These are phyloP conservation scores for Zophobas atratus DNA, from an alignment of 1,140 invertebrate species.

Conservation along the genomic window DNA sequence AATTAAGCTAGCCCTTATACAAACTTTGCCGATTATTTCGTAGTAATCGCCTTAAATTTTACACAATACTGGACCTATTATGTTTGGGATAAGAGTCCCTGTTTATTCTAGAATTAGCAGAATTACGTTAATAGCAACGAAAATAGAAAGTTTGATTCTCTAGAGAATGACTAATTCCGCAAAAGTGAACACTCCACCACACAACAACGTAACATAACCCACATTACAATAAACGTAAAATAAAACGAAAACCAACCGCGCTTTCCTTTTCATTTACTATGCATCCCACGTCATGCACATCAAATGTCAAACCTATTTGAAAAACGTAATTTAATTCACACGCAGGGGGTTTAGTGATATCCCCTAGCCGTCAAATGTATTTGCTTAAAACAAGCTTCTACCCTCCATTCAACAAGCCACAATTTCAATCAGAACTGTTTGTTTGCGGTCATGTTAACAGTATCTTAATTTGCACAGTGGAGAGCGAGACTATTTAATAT, in stretches of 20 bases:
- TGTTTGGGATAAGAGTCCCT: background rate
- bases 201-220: no score
- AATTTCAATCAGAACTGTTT: conserved; percentile 14
- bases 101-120: background rate
- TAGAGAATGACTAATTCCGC: background rate
- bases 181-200: no score
- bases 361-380: background rate
- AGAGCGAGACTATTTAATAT: conserved; percentile 9
- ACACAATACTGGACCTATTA: background rate
- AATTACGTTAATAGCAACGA: background rate
- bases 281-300: background rate
- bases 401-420: background rate
- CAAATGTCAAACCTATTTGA: background rate
- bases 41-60: conserved; percentile 12
- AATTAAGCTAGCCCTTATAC: background rate
- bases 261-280: no score
- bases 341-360: background rate
- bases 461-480: conserved; percentile 39
- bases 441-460: conserved; percentile 12
- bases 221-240: no score
- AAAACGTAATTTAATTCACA: no score
- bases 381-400: background rate
- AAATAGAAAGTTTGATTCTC: background rate
- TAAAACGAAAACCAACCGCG: no score
- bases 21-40: conserved; percentile 18